Conservation (phyloP, 2,888 invertebrate genomes). For the Dromius quadrimaculatus region DNA sequence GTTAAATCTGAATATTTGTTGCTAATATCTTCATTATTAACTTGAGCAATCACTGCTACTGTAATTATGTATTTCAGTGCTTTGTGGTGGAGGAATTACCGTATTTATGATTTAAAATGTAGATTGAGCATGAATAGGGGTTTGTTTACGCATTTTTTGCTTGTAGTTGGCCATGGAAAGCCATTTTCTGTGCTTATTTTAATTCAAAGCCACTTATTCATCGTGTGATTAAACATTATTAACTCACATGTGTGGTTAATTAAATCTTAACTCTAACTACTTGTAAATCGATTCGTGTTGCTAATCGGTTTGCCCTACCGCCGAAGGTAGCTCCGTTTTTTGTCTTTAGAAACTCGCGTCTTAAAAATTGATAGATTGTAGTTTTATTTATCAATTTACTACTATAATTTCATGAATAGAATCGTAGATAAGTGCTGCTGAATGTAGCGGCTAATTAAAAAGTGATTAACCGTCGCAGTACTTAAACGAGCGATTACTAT, state of each 20-base stretch:
- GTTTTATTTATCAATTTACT: constrained; percentile 34
- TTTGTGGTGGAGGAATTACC: too few relatives aligned
- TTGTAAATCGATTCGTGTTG: constrained; percentile 1
- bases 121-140: too few relatives aligned
- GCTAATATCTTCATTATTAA: constrained; percentile 16
- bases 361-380: constrained; percentile 29
- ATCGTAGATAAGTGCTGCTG: constrained; percentile 11
- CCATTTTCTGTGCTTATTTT: too few relatives aligned
- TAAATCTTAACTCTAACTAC: constrained; percentile 35
- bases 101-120: too few relatives aligned
- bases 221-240: constrained; percentile 37
- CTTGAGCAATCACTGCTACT: constrained; percentile 7
- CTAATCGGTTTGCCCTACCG: constrained; percentile 1
- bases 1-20: constrained; percentile 4
- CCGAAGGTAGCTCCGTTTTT: not conserved
- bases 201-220: constrained; percentile 20
- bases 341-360: not conserved
- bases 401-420: constrained; percentile 20
- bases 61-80: constrained; percentile 2
- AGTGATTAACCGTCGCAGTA: constrained; percentile 13
- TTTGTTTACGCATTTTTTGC: too few relatives aligned
- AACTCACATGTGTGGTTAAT: constrained; percentile 26
- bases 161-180: too few relatives aligned
- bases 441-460: constrained; percentile 23
- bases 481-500: not conserved